These are phyloP conservation scores for Sipha maydis DNA, from an alignment of 2,888 invertebrate species.

Conservation along the genomic window DNA sequence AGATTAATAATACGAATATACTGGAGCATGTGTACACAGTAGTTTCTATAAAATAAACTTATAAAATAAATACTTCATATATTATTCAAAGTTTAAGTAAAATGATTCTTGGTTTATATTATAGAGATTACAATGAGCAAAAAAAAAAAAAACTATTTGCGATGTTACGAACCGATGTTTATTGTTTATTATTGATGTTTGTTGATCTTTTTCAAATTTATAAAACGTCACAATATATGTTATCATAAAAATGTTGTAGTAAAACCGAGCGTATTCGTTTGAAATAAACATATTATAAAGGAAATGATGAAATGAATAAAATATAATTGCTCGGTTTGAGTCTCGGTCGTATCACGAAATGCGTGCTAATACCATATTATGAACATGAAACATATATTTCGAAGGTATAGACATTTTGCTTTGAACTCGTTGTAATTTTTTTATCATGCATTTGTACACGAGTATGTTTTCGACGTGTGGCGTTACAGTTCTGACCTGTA, in stretches of 20 bases:
- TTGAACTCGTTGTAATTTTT: no score
- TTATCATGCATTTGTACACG: no score
- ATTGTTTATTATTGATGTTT: background rate
- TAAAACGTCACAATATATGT: background rate
- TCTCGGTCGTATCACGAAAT: no score
- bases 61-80: background rate
- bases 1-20: background rate
- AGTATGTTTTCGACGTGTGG: no score
- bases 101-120: background rate
- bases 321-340: background rate
- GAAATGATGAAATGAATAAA: background rate
- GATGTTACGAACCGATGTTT: background rate
- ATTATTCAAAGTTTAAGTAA: background rate
- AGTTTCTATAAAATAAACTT: background rate
- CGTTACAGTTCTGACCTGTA: no score
- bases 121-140: background rate
- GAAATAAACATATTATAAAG: background rate
- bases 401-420: no score
- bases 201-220: background rate
- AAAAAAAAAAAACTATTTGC: background rate
- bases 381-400: no score
- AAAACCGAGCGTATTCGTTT: background rate
- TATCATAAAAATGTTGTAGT: background rate
- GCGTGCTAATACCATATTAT: no score
- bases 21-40: background rate